These are phyloP conservation scores for Phaethon lepturus DNA, from an alignment of 2,113 vertebrate species.

Conservation along the genomic window DNA sequence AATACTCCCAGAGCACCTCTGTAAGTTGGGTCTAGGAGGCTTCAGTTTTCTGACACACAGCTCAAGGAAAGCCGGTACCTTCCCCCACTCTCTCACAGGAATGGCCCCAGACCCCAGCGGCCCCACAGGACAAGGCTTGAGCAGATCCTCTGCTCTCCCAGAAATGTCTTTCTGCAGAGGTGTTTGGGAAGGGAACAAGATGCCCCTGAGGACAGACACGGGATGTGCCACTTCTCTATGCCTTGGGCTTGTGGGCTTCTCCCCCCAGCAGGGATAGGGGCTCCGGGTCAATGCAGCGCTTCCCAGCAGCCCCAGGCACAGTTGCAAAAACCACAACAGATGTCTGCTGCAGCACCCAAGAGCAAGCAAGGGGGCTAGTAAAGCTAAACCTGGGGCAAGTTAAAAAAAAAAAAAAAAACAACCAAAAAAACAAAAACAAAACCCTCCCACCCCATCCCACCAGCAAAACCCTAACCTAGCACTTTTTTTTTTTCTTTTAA, in stretches of 20 bases:
- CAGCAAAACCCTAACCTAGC: conserved; percentile 43
- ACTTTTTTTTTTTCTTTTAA: not conserved
- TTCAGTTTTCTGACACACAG: not conserved
- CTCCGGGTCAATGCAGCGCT: accelerated
- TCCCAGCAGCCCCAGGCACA: not conserved
- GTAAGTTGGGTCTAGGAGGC: not conserved
- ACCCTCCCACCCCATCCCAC: conserved; percentile 21
- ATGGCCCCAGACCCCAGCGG: not conserved
- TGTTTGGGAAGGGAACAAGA: not conserved
- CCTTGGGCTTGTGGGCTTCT: not conserved
- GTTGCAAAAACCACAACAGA: not conserved
- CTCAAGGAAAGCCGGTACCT: not conserved
- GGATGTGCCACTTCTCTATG: not conserved
- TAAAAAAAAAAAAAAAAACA: not conserved
- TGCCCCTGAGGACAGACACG: not conserved
- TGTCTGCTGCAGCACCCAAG: not conserved
- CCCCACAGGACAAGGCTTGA: not conserved
- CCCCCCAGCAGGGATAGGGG: not conserved
- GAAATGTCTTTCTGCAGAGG: not conserved
- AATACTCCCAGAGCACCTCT: conserved; percentile 14
- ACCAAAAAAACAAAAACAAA: no score
- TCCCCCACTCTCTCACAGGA: not conserved
- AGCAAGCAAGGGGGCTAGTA: not conserved
- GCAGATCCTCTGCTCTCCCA: not conserved
- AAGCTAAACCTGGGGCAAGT: conserved; percentile 25